Evolutionary conservation across 92 coral and sea anemone genomes (phyloP).

Genomic region (Porites rus): DNA sequence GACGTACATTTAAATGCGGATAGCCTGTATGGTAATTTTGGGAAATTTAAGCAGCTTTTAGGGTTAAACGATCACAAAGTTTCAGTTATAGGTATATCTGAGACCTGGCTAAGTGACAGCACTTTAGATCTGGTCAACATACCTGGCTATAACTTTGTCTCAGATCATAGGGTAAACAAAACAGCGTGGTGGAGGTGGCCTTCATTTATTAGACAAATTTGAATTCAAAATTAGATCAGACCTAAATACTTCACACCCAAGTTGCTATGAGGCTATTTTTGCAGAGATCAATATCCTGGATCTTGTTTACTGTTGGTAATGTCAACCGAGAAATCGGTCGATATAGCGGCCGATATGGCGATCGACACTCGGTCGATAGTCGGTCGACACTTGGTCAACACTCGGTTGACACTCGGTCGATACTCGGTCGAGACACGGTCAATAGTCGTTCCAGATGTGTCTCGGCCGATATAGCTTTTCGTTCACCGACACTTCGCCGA

Average conservation of each 20-base stretch:
- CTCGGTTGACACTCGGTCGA: too few relatives aligned
- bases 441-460: not conserved
- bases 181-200: conserved; percentile 62
- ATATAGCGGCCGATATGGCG: too few relatives aligned
- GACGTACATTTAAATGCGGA: too few relatives aligned
- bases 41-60: too few relatives aligned
- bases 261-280: not conserved
- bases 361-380: too few relatives aligned
- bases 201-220: conserved; percentile 29
- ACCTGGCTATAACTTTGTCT: conserved; percentile 54
- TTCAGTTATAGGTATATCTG: conserved; percentile 40
- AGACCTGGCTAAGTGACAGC: conserved; percentile 39
- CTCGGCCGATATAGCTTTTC: too few relatives aligned
- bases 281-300: not conserved
- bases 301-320: not conserved
- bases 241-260: not conserved
- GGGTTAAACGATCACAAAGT: conserved; percentile 20
- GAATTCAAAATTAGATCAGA: conserved; percentile 2
- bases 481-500: too few relatives aligned
- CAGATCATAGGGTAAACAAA: conserved; percentile 22
- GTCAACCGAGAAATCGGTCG: too few relatives aligned
- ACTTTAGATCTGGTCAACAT: conserved; percentile 33
- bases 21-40: too few relatives aligned
- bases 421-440: too few relatives aligned
- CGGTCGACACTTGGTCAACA: too few relatives aligned